phyloP scores from a whole-genome alignment of 2,797 vertebrate genomes.

The Lophotriccus pileatus region DNA sequence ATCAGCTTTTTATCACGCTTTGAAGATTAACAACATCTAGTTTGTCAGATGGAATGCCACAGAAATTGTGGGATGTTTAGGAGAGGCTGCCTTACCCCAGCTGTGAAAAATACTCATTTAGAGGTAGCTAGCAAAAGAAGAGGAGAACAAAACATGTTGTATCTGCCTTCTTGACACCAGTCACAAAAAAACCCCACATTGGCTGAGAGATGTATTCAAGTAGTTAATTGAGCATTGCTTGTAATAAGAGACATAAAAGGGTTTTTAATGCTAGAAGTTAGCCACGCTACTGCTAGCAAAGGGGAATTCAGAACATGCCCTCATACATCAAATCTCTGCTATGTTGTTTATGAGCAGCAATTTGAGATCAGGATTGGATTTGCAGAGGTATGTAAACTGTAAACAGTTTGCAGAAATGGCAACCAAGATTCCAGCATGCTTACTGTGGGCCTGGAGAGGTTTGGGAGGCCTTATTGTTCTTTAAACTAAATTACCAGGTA shows the following conservation, averaged over 20 bases:
- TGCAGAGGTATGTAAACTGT: conserved; percentile 55
- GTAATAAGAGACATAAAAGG: background rate
- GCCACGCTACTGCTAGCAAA: background rate
- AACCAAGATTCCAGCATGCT: conserved; percentile 49
- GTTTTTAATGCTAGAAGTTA: background rate
- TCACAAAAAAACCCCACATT: background rate
- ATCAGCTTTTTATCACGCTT: background rate
- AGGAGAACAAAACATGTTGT: background rate
- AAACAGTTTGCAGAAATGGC: conserved; percentile 69
- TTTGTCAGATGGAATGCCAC: background rate
- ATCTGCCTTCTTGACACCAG: background rate
- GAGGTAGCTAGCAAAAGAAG: background rate
- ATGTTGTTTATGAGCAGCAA: conserved; percentile 68
- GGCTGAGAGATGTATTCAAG: background rate
- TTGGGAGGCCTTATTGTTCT: conserved; percentile 60
- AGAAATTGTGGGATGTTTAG: background rate
- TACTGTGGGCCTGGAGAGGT: background rate
- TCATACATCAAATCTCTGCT: conserved; percentile 35
- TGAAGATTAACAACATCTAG: conserved; percentile 5
- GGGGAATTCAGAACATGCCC: conserved; percentile 38
- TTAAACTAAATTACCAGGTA: conserved; percentile 61
- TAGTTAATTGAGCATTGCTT: background rate
- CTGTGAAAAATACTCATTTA: background rate
- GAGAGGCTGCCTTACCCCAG: background rate
- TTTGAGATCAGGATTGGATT: conserved; percentile 62